Base-by-base conservation (phyloP, 2,797 vertebrate genomes). In the Urosaurus nigricauda region DNA sequence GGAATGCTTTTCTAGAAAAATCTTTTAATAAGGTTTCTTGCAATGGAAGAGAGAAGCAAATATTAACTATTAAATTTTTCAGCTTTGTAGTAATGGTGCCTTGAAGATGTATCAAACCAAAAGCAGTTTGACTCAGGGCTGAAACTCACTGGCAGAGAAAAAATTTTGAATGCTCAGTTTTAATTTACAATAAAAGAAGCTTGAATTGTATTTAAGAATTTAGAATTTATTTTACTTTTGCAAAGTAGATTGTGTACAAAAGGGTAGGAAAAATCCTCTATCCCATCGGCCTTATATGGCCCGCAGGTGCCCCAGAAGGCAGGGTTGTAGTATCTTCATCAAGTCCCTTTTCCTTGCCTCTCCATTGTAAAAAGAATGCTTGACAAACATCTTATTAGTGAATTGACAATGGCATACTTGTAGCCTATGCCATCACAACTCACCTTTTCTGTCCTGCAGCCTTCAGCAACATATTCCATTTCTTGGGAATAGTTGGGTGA, bases 11-110 rank as follows among this genome's bases (percentile, higher is more conserved):
- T 86, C 5, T 88, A 84, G 92, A 93, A 90, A 60, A 84, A 87
- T 91, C 86, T 94, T 95, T 93, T 74, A 90, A 82, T 94, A 94
- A 94, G 94, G 75, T 40, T 86, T 91, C 37, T 7, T 87, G 81
- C 92, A 94, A 90, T 68, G 58, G 65, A 90, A 71, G 26, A 51
- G 84, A 93, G 73, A 77, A 21, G 47, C 68, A 79, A 88, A 80
- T 73, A 71, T 85, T 94, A 92, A 63, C 26, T 14, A 24, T 89
- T 89, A 82, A 91, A 53, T 71, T 86, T 74, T 88, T 90, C 40
- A 91, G 92, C 84, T 58, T 63, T 78, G 80, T 9, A 35, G 75
- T 87, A 93, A 90, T 88, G 89, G 21, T 63, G 5, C 88, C 93
- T 91, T 73, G 29, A 9, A 70, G 60, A 29, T 74, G 47, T 91